A percentile compares a stretch with the other conserved stretches of the same genome.
These are phyloP conservation scores for Arnoldichthys spilopterus DNA, from an alignment of 2,797 vertebrate genomes.

Conservation along the genomic window DNA sequence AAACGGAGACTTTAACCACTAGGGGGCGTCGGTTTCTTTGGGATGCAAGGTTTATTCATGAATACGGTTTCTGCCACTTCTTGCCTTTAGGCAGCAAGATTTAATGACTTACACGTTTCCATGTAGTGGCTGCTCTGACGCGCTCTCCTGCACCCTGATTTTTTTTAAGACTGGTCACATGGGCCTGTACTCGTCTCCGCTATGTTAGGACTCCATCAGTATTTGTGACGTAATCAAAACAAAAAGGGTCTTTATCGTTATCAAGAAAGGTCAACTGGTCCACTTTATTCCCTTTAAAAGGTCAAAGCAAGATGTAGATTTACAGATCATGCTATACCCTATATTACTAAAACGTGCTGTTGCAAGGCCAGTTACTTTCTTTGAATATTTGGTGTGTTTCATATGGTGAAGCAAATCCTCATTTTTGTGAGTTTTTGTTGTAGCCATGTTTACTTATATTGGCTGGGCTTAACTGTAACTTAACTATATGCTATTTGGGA, in stretches of 20 bases:
- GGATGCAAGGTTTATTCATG: neutral
- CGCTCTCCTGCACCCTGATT: neutral
- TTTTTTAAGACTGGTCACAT: neutral
- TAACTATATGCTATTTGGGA: constrained; percentile 41
- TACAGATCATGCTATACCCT: constrained; percentile 3
- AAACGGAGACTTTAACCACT: constrained; percentile 10
- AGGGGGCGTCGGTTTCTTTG: constrained; percentile 23
- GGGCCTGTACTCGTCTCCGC: neutral
- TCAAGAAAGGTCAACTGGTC: neutral
- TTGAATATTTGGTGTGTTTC: constrained; percentile 33
- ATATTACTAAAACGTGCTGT: constrained; percentile 6
- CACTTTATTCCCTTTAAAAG: neutral
- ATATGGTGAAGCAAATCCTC: constrained; percentile 31
- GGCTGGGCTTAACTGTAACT: constrained; percentile 28
- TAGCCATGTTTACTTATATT: constrained; percentile 39
- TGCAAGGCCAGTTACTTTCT: constrained; percentile 16
- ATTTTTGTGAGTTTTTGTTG: neutral
- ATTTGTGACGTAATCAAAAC: constrained; percentile 3
- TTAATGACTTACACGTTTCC: neutral
- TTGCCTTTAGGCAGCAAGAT: neutral
- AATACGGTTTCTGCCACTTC: neutral
- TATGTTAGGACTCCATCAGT: neutral
- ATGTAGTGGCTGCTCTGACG: neutral
- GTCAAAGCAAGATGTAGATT: constrained; percentile 9
- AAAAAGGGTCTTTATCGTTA: neutral